A percentile compares a stretch with the other conserved stretches of the same genome.
Conservation (phyloP, 2,113 vertebrate genomes). For the Istiophorus platypterus region DNA sequence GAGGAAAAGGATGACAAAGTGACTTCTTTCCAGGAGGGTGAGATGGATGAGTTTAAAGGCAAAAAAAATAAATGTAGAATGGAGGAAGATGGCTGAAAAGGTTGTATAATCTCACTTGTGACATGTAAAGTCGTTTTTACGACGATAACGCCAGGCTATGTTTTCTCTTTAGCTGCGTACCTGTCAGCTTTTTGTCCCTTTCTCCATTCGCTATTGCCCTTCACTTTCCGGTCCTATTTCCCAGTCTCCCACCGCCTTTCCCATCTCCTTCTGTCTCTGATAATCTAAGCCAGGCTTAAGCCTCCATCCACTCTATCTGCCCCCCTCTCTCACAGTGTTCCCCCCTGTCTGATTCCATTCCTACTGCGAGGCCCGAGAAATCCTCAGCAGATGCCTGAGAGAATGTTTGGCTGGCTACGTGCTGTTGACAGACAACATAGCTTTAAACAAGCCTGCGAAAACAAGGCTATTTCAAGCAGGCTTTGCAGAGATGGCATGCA, state of each 20-base stretch:
- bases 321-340: neutral
- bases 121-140: neutral
- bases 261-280: constrained; percentile 18
- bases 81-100: neutral
- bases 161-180: constrained; percentile 14
- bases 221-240: neutral
- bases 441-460: constrained; percentile 46
- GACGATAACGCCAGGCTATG: neutral
- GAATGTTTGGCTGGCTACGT: constrained; percentile 36
- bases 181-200: constrained; percentile 2
- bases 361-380: constrained; percentile 38
- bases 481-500: constrained; percentile 26
- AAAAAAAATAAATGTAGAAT: neutral
- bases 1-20: neutral
- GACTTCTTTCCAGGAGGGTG: neutral
- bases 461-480: constrained; percentile 58
- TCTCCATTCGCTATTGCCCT: constrained; percentile 3
- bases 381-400: constrained; percentile 60
- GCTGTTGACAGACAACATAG: constrained; percentile 64
- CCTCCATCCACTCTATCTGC: constrained; percentile 28
- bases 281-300: constrained; percentile 41
- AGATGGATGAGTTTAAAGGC: neutral
- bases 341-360: constrained; percentile 32
- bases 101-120: neutral
- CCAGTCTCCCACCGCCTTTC: constrained; percentile 2